Conservation (phyloP, 2,888 invertebrate genomes). For the Apamea crenata region DNA sequence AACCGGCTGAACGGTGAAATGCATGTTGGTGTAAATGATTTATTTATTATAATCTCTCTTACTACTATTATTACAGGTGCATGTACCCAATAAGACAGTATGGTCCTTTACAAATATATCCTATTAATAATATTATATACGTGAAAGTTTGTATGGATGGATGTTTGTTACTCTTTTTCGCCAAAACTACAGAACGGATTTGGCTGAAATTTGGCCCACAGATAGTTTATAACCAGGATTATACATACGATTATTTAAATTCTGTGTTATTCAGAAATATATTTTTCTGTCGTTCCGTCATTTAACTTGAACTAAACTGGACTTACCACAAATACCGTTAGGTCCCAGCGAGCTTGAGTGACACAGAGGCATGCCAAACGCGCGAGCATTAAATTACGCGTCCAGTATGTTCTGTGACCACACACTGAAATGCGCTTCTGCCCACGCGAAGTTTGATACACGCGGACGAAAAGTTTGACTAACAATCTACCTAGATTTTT, state of each 20-base stretch:
- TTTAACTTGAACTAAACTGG: not conserved
- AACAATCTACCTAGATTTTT: not conserved
- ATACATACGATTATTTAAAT: not conserved
- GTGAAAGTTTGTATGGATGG: no score
- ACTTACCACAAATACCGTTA: constrained; percentile 9
- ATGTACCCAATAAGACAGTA: no score
- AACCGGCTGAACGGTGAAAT: no score
- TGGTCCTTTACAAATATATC: no score
- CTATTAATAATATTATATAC: no score
- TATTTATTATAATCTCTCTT: no score
- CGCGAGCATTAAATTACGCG: constrained; percentile 68
- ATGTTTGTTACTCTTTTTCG: no score
- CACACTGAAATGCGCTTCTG: constrained; percentile 71
- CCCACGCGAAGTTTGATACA: constrained; percentile 39
- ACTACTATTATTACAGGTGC: no score
- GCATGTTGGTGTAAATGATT: no score
- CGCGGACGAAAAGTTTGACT: constrained; percentile 9
- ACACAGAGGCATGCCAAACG: constrained; percentile 38
- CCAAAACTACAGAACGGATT: no score
- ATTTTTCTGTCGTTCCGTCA: not conserved
- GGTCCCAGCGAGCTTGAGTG: constrained; percentile 32
- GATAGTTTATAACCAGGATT: no score
- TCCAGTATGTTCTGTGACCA: constrained; percentile 65
- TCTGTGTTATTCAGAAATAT: not conserved
- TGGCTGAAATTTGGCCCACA: no score